phyloP scores from a whole-genome alignment of 2,113 vertebrate species.

The Cryptotis parvus region DNA sequence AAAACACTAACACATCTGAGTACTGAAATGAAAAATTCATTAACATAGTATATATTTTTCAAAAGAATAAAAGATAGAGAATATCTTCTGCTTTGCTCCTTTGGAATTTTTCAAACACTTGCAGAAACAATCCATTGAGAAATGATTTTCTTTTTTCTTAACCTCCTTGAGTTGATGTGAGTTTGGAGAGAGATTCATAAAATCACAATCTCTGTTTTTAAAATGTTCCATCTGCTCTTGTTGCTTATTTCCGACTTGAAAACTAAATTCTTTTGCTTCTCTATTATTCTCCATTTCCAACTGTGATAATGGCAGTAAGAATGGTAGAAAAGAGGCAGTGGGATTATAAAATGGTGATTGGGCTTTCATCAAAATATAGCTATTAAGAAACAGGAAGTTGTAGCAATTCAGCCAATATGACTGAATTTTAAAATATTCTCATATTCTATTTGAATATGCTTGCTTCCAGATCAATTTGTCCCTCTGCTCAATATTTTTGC shows the following conservation, averaged over 20 bases:
- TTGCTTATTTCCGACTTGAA: constrained; percentile 50
- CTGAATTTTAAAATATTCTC: neutral
- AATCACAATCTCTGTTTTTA: constrained; percentile 58
- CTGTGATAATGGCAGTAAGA: constrained; percentile 64
- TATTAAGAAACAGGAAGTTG: constrained; percentile 61
- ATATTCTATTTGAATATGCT: neutral
- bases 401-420: neutral
- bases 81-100: constrained; percentile 8
- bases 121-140: constrained; percentile 27
- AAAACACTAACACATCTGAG: neutral
- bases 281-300: constrained; percentile 58
- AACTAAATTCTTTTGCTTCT: constrained; percentile 57
- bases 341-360: constrained; percentile 64
- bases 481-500: neutral
- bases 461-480: neutral
- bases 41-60: neutral
- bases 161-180: constrained; percentile 60
- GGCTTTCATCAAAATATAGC: constrained; percentile 74
- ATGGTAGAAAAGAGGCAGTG: constrained; percentile 58
- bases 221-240: constrained; percentile 71
- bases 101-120: constrained; percentile 11
- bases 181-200: constrained; percentile 51
- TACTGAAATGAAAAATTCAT: neutral
- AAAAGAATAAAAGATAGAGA: constrained; percentile 17
- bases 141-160: constrained; percentile 57